Percentiles rank a stretch among this genome's conserved stretches.
phyloP scores from a whole-genome alignment of 2,888 invertebrate species.

The Dusona sp. region DNA sequence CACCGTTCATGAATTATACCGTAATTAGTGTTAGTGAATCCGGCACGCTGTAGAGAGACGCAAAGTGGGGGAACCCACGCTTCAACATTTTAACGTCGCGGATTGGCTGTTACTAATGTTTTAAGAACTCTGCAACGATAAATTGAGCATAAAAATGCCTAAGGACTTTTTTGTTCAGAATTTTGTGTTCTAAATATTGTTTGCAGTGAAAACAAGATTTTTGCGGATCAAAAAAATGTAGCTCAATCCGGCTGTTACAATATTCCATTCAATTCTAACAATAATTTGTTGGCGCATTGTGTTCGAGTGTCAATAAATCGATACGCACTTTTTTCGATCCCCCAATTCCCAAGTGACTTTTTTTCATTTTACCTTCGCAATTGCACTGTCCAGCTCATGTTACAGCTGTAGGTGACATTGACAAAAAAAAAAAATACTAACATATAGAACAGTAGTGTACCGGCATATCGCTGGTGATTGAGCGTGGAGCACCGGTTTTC shows the following conservation, averaged over 20 bases:
- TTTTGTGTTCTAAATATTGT: not conserved
- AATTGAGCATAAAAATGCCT: not conserved
- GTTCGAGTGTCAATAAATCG: not conserved
- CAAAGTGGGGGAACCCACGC: not conserved
- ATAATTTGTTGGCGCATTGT: not conserved
- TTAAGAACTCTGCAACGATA: not conserved
- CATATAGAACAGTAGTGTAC: not conserved
- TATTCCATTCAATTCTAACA: not conserved
- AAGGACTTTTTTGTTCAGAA: not conserved
- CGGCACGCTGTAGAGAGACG: not conserved
- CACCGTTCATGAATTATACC: not conserved
- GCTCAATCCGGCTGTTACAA: not conserved
- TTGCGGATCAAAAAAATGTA: not conserved
- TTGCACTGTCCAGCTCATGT: not conserved
- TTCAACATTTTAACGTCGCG: not conserved
- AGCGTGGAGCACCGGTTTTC: not conserved
- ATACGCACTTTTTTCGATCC: not conserved
- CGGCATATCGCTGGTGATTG: conserved; percentile 7
- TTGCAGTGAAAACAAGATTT: not conserved
- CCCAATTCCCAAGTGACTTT: not conserved
- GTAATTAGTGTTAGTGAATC: not conserved
- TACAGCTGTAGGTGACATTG: conserved; percentile 14
- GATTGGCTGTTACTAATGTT: not conserved
- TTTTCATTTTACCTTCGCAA: not conserved
- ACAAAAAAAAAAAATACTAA: conserved; percentile 16